A percentile compares a stretch with the other conserved stretches of the same genome.
These are phyloP conservation scores for Cyprinus carpio DNA, from an alignment of 2,113 vertebrate species.

Conservation along the genomic window DNA sequence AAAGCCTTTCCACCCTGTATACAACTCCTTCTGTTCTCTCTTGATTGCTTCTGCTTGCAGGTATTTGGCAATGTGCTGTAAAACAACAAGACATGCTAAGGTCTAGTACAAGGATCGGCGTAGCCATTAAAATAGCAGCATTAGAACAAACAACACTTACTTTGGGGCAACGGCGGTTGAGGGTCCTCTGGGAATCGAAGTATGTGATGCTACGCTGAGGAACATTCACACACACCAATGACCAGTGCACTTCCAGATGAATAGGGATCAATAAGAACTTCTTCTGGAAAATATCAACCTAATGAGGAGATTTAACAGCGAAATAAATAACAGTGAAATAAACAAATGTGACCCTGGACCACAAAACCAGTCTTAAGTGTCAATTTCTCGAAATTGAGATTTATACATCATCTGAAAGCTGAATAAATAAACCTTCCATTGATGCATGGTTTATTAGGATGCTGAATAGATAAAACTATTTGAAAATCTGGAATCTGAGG, in stretches of 20 bases:
- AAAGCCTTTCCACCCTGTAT: slow-evolving; percentile 85
- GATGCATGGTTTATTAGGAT: too few species aligned
- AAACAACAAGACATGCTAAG: not conserved
- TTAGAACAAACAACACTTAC: slow-evolving; percentile 60
- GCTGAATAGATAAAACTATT: too few species aligned
- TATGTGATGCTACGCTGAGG: slow-evolving; percentile 82
- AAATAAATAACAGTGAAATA: not conserved
- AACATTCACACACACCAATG: slow-evolving; percentile 87
- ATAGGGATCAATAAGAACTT: slow-evolving; percentile 88
- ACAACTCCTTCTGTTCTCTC: slow-evolving; percentile 82
- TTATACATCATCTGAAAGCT: too few species aligned
- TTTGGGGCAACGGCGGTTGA: slow-evolving; percentile 91
- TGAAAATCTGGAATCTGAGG: too few species aligned
- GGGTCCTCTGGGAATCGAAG: slow-evolving; percentile 90
- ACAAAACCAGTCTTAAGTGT: too few species aligned
- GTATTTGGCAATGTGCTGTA: slow-evolving; percentile 87
- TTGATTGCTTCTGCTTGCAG: slow-evolving; percentile 89
- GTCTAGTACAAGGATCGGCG: not conserved
- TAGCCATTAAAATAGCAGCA: not conserved
- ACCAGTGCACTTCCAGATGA: slow-evolving; percentile 93
- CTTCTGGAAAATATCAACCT: slow-evolving; percentile 94
- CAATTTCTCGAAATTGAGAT: too few species aligned
- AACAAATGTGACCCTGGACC: too few species aligned
- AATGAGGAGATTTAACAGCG: not conserved
- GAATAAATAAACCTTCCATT: too few species aligned